These are phyloP conservation scores for Caenorhabditis angaria DNA, from an alignment of 2,888 invertebrate genomes.

Conservation along the genomic window DNA sequence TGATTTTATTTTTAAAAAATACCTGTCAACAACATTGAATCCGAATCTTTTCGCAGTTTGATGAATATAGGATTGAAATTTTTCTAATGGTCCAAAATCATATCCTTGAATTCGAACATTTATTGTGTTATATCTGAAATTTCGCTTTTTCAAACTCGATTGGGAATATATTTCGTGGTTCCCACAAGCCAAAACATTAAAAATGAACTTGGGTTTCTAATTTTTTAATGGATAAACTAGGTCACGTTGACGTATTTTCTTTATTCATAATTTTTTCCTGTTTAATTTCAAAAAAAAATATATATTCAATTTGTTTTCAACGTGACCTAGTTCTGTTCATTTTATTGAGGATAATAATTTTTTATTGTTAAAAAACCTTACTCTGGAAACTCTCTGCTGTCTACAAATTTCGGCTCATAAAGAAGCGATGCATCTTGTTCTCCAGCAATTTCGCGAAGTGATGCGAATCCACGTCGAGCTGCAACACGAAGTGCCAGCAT, in stretches of 20 bases:
- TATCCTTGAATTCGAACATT: conserved; percentile 65
- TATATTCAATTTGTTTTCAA: too few relatives aligned
- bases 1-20: conserved; percentile 4
- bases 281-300: too few relatives aligned
- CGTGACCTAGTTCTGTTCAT: too few relatives aligned
- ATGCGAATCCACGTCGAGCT: conserved; percentile 29
- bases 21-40: conserved; percentile 68
- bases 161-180: too few relatives aligned
- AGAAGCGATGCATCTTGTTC: conserved; percentile 40
- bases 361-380: conserved; percentile 24
- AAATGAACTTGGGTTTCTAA: too few relatives aligned
- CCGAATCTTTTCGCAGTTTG: conserved; percentile 58
- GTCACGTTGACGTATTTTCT: too few relatives aligned
- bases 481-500: background rate
- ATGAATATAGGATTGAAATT: conserved; percentile 66
- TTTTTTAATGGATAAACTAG: too few relatives aligned
- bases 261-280: too few relatives aligned
- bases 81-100: conserved; percentile 67
- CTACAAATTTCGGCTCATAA: conserved; percentile 62
- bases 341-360: too few relatives aligned
- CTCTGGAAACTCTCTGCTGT: conserved; percentile 62
- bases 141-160: background rate
- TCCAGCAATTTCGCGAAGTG: conserved; percentile 54
- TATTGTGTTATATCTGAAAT: conserved; percentile 47
- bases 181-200: too few relatives aligned